Conservation (phyloP, 2,888 invertebrate genomes). For the Ichneumoninae sp. region DNA sequence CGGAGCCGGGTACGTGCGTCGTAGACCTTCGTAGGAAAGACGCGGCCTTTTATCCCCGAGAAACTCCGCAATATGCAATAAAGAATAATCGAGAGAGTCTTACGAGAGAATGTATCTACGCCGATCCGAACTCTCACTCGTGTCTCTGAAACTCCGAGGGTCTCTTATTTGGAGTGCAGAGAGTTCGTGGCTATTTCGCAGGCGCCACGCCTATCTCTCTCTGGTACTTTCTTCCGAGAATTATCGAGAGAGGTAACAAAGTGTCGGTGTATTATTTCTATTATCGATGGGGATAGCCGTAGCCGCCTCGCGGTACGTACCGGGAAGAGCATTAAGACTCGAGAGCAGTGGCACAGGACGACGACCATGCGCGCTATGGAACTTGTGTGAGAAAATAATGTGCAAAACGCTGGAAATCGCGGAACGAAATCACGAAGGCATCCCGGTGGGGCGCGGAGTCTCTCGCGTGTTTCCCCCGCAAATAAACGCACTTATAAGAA, state of each 20-base stretch:
- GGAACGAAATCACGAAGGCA: slow-evolving; percentile 31
- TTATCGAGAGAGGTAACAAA: slow-evolving; percentile 18
- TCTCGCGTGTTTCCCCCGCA: slow-evolving; percentile 57
- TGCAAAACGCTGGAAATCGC: slow-evolving; percentile 47
- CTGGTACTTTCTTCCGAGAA: background rate
- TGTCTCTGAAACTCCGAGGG: background rate
- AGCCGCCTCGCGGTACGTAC: slow-evolving; percentile 5
- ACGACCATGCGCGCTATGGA: slow-evolving; percentile 3
- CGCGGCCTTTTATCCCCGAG: slow-evolving; percentile 37
- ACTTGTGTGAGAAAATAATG: slow-evolving; percentile 57
- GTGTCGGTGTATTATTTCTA: background rate
- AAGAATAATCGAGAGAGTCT: slow-evolving; percentile 39
- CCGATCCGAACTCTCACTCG: background rate
- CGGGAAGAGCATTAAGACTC: slow-evolving; percentile 33
- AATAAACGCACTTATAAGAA: slow-evolving; percentile 23
- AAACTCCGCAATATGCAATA: slow-evolving; percentile 27
- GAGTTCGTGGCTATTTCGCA: background rate
- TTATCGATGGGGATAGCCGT: background rate
- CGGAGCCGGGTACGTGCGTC: slow-evolving; percentile 15
- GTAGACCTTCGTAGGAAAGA: slow-evolving; percentile 32
- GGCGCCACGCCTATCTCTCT: background rate
- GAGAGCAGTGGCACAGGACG: background rate
- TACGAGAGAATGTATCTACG: background rate
- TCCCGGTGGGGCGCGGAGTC: background rate
- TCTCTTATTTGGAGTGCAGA: background rate